Evolutionary conservation across 2,797 vertebrate species (phyloP).

Genomic region (Brachyrhaphis roseni): DNA sequence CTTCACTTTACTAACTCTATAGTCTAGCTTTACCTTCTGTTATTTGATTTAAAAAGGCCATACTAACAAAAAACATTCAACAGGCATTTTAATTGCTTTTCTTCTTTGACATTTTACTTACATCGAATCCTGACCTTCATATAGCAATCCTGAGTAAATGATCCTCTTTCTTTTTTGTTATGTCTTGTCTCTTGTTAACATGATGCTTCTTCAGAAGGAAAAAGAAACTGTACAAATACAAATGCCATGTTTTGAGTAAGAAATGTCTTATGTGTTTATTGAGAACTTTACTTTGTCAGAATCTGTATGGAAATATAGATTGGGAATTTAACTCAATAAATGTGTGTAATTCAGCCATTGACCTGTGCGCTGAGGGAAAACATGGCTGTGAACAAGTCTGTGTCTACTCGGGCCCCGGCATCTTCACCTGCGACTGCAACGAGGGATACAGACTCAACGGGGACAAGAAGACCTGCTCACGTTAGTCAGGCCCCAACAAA

Average conservation of each 20-base stretch:
- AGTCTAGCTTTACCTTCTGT: not conserved
- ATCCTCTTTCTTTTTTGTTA: not conserved
- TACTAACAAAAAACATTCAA: not conserved
- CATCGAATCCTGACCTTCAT: not conserved
- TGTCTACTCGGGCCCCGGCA: not conserved
- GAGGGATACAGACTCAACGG: constrained; percentile 85
- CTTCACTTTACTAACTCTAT: not conserved
- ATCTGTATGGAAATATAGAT: not conserved
- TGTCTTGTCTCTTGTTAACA: not conserved
- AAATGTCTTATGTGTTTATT: not conserved
- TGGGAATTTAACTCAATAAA: not conserved
- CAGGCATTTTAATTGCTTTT: not conserved
- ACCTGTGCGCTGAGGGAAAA: constrained; percentile 84
- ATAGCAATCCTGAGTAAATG: not conserved
- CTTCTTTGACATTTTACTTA: not conserved
- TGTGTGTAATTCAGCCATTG: constrained; percentile 74
- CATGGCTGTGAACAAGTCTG: constrained; percentile 86
- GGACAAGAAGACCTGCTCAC: constrained; percentile 76
- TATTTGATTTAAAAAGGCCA: not conserved
- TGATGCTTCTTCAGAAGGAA: not conserved
- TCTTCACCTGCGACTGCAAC: constrained; percentile 78
- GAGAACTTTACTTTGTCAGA: not conserved
- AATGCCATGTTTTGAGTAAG: not conserved
- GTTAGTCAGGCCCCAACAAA: constrained; percentile 51
- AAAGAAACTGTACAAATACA: not conserved